Conservation (phyloP, 64 coral and sea anemone species). For the Hydrozoanthus tunicans region DNA sequence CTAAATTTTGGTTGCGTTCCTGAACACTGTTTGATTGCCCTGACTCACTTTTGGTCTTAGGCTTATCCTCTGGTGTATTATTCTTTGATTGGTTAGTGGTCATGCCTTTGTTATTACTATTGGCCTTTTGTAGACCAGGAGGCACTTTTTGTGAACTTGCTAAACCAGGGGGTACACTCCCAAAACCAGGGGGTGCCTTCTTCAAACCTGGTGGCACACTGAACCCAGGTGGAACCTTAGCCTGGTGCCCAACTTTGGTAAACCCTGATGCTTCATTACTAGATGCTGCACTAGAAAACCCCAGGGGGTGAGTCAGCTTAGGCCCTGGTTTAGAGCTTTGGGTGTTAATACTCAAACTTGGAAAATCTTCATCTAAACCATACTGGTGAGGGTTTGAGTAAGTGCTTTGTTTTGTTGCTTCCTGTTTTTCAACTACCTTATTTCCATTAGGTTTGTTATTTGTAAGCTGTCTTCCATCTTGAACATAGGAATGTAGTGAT, state of each 20-base stretch:
- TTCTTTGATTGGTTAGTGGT: constrained; percentile 12
- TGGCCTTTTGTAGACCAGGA: background rate
- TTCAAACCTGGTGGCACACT: background rate
- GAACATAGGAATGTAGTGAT: constrained; percentile 25
- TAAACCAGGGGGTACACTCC: background rate
- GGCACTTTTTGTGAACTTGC: background rate
- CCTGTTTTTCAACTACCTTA: background rate
- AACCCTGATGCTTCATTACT: constrained; percentile 3
- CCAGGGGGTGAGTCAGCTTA: constrained; percentile 47
- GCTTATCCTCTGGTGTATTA: constrained; percentile 15
- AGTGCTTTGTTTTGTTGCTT: background rate
- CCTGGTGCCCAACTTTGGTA: background rate
- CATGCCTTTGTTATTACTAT: background rate
- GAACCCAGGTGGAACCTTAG: constrained; percentile 60
- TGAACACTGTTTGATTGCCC: constrained; percentile 44
- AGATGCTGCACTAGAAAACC: constrained; percentile 48
- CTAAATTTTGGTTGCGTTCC: constrained; percentile 77
- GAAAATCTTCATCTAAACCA: constrained; percentile 41
- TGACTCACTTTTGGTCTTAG: background rate
- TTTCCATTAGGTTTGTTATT: background rate
- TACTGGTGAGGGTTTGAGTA: background rate
- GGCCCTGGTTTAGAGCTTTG: background rate
- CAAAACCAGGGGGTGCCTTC: constrained; percentile 32
- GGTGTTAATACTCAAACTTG: constrained; percentile 16
- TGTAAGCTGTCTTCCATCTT: constrained; percentile 30